Evolutionary conservation across 2,113 vertebrate genomes (phyloP).

Genomic region (Apeltes quadracus): DNA sequence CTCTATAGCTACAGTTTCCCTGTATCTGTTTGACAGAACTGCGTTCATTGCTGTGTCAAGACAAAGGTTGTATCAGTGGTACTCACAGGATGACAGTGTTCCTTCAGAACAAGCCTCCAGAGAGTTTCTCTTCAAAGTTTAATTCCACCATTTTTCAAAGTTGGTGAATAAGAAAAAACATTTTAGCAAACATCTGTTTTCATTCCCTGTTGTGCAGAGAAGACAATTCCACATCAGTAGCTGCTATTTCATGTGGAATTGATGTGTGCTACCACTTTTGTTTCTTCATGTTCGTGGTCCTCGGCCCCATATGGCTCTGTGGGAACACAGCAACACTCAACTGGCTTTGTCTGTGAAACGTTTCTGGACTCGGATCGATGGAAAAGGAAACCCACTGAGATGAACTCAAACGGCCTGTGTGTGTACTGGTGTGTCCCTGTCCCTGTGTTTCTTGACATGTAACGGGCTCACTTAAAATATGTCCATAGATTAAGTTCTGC

Average conservation of each 20-base stretch:
- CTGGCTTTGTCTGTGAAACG: constrained; percentile 38
- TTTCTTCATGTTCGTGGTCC: constrained; percentile 17
- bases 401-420: too few relatives aligned
- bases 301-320: constrained; percentile 13
- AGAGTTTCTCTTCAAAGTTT: neutral
- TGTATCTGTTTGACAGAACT: too few relatives aligned
- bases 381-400: constrained; percentile 12
- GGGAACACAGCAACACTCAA: constrained; percentile 26
- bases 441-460: neutral
- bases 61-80: neutral
- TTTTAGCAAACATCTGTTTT: constrained; percentile 38
- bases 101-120: neutral
- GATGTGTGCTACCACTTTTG: constrained; percentile 16
- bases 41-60: neutral
- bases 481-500: neutral
- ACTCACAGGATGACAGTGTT: constrained; percentile 4
- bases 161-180: neutral
- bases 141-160: neutral
- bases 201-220: constrained; percentile 16
- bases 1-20: too few relatives aligned
- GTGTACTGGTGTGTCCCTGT: neutral
- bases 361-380: constrained; percentile 25
- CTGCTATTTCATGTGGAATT: constrained; percentile 47
- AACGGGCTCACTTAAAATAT: constrained; percentile 3
- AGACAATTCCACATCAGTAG: constrained; percentile 33